Percentiles rank a stretch among this genome's conserved stretches.
Conservation (phyloP, 2,888 invertebrate genomes). For the Mimumesa dahlbomi region DNA sequence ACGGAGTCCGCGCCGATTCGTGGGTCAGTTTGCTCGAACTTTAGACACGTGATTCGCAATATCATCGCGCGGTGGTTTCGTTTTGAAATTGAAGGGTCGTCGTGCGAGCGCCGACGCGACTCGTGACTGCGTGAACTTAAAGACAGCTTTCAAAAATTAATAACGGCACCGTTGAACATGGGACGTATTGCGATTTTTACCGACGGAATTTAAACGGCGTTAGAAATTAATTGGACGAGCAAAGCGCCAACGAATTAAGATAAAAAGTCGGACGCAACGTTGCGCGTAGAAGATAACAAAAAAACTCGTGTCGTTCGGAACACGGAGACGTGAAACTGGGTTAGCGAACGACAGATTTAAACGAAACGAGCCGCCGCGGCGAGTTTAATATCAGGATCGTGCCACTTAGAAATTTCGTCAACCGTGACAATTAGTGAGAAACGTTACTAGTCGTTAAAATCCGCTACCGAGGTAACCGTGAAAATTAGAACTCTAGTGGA, state of each 20-base stretch:
- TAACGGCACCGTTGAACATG: not conserved
- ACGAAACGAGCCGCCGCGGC: conserved; percentile 6
- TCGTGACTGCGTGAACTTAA: not conserved
- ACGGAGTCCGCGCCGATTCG: no score
- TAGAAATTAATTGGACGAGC: conserved; percentile 34
- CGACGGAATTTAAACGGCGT: not conserved
- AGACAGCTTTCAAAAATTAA: conserved; percentile 21
- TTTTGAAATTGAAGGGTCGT: no score
- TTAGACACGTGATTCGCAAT: no score
- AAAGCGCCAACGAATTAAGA: not conserved
- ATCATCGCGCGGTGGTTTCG: no score
- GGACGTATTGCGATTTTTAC: not conserved
- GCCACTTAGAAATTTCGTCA: conserved; percentile 28
- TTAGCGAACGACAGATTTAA: conserved; percentile 20
- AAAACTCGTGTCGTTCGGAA: not conserved
- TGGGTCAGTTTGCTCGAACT: no score
- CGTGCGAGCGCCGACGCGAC: not conserved
- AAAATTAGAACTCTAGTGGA: conserved; percentile 20
- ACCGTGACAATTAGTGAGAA: conserved; percentile 42
- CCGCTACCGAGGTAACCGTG: conserved; percentile 22
- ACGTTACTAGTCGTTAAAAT: conserved; percentile 39
- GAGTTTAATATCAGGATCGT: conserved; percentile 30
- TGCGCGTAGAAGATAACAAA: not conserved
- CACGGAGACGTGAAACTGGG: conserved; percentile 17
- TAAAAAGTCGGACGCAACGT: not conserved